phyloP scores from a whole-genome alignment of 2,888 invertebrate genomes.

The Caenorhabditis zanzibari region DNA sequence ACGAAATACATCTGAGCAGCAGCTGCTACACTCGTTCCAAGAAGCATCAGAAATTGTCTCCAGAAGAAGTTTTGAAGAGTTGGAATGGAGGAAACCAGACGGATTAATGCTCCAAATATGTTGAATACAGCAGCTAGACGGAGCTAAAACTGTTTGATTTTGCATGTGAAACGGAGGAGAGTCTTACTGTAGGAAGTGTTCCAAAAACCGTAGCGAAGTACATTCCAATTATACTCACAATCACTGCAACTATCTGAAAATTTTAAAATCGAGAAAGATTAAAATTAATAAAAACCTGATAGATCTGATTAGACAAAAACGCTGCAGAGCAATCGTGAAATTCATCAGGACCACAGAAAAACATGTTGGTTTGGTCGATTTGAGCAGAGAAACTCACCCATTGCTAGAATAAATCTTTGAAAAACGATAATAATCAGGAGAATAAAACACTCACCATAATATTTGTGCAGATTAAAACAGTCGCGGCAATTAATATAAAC shows the following conservation, averaged over 20 bases:
- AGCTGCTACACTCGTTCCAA: conserved; percentile 52
- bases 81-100: conserved; percentile 48
- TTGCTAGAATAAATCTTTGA: conserved; percentile 70
- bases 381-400: conserved; percentile 80
- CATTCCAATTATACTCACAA: conserved; percentile 80
- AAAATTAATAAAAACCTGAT: conserved; percentile 60
- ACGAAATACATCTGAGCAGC: conserved; percentile 69
- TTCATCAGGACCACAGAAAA: conserved; percentile 71
- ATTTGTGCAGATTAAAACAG: conserved; percentile 42
- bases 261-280: not conserved
- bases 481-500: conserved; percentile 40
- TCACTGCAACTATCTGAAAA: conserved; percentile 75
- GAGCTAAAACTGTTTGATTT: conserved; percentile 13
- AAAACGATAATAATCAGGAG: not conserved
- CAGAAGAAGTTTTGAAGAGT: conserved; percentile 34
- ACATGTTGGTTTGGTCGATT: conserved; percentile 71
- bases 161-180: not conserved
- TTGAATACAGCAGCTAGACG: conserved; percentile 45
- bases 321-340: conserved; percentile 71
- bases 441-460: conserved; percentile 53
- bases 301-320: conserved; percentile 77
- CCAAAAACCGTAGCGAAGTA: conserved; percentile 82
- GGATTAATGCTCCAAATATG: conserved; percentile 48
- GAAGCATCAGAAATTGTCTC: conserved; percentile 43
- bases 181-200: conserved; percentile 74